These are phyloP conservation scores for Gymnosoma rotundatum DNA, from an alignment of 2,888 invertebrate genomes.

Conservation along the genomic window DNA sequence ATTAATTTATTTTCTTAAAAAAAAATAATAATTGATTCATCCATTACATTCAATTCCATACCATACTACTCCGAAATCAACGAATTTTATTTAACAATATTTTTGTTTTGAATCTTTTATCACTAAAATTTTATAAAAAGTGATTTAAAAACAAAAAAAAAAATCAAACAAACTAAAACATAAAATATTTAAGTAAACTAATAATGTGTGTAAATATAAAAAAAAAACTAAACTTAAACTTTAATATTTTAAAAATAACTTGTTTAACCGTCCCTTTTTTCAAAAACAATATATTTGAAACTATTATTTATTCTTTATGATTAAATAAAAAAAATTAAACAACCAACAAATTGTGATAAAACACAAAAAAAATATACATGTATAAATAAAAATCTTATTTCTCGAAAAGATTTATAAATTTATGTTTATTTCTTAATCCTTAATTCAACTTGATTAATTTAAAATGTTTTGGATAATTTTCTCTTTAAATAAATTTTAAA, in stretches of 20 bases:
- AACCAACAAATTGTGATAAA: slow-evolving; percentile 60
- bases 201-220: slow-evolving; percentile 51
- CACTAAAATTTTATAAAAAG: slow-evolving; percentile 36
- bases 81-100: slow-evolving; percentile 54
- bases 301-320: slow-evolving; percentile 41
- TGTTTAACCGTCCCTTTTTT: slow-evolving; percentile 67
- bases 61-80: slow-evolving; percentile 64
- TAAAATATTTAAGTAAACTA: slow-evolving; percentile 33
- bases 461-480: neutral
- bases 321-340: slow-evolving; percentile 22
- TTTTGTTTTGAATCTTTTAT: slow-evolving; percentile 24
- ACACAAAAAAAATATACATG: slow-evolving; percentile 43
- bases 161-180: slow-evolving; percentile 13
- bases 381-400: neutral
- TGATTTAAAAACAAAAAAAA: slow-evolving; percentile 27
- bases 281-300: slow-evolving; percentile 55
- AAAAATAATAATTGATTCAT: slow-evolving; percentile 33
- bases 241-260: slow-evolving; percentile 55
- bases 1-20: slow-evolving; percentile 37
- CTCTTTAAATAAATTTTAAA: neutral
- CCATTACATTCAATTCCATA: slow-evolving; percentile 63
- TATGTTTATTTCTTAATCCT: neutral
- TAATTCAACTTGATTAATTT: slow-evolving; percentile 1
- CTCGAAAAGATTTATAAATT: neutral
- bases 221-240: slow-evolving; percentile 49